Conservation (phyloP, 2,888 invertebrate genomes). For the Callosobruchus maculatus region DNA sequence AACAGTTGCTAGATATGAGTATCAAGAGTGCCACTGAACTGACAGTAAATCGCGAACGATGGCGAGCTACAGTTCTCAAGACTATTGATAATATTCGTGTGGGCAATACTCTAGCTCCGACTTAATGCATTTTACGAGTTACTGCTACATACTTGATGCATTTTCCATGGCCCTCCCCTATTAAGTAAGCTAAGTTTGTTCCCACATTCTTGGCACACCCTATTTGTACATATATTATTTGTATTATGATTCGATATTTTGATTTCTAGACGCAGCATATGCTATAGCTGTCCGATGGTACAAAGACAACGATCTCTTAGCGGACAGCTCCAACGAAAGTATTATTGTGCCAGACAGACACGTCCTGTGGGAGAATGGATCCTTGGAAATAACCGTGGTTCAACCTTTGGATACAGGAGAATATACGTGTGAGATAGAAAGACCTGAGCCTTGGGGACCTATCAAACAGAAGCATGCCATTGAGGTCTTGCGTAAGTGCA, state of each 20-base stretch:
- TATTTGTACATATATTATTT: too few species aligned
- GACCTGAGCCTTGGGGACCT: constrained; percentile 64
- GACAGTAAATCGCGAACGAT: too few species aligned
- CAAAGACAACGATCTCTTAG: constrained; percentile 62
- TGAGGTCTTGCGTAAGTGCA: constrained; percentile 76
- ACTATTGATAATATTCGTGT: too few species aligned
- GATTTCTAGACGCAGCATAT: constrained; percentile 52
- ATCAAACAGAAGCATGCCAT: constrained; percentile 73
- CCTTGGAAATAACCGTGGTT: constrained; percentile 61
- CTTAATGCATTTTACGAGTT: too few species aligned
- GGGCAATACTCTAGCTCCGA: too few species aligned
- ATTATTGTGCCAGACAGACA: constrained; percentile 54
- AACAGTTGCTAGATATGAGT: too few species aligned
- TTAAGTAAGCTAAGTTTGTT: too few species aligned
- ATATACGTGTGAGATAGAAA: constrained; percentile 65
- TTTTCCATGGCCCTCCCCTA: too few species aligned
- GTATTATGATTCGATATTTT: background rate
- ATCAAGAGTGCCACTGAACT: too few species aligned
- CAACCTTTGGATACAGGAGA: constrained; percentile 60
- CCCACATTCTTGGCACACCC: too few species aligned
- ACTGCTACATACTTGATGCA: too few species aligned
- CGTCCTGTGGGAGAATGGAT: constrained; percentile 66
- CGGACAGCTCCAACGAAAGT: constrained; percentile 44
- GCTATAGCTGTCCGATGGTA: constrained; percentile 65
- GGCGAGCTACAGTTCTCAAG: too few species aligned